These are phyloP conservation scores for Drosophila tristis DNA, from an alignment of 1,140 invertebrate species.

Conservation along the genomic window DNA sequence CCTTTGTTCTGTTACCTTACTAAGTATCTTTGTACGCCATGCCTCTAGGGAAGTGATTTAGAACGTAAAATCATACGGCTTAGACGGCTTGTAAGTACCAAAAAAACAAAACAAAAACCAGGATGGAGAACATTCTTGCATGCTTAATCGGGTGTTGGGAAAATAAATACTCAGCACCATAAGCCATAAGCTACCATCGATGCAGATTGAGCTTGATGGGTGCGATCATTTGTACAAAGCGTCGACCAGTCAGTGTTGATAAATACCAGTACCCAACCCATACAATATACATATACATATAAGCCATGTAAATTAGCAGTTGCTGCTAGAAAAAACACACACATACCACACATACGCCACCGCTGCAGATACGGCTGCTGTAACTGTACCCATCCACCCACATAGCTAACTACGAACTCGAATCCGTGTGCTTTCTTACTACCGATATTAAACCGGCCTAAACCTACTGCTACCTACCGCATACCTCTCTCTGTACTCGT, in stretches of 20 bases:
- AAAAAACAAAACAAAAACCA: too few relatives aligned
- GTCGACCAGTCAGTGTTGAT: not conserved
- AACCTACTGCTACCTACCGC: conserved; percentile 1
- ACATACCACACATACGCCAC: conserved; percentile 10
- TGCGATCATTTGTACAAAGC: too few relatives aligned
- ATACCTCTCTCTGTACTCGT: conserved; percentile 29
- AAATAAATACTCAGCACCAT: too few relatives aligned
- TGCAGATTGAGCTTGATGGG: too few relatives aligned
- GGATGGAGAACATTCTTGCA: too few relatives aligned
- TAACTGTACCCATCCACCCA: conserved; percentile 11
- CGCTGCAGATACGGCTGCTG: conserved; percentile 16
- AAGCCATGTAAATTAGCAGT: conserved; percentile 42
- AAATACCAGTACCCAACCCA: not conserved
- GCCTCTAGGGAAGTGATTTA: conserved; percentile 18
- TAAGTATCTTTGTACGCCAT: conserved; percentile 5
- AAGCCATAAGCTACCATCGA: too few relatives aligned
- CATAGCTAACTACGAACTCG: conserved; percentile 22
- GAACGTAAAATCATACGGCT: not conserved
- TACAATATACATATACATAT: conserved; percentile 10
- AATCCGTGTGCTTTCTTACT: conserved; percentile 61
- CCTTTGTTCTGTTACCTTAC: conserved; percentile 3
- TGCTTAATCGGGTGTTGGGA: too few relatives aligned
- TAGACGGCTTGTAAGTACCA: too few relatives aligned
- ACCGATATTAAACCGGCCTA: conserved; percentile 31
- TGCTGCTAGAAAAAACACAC: conserved; percentile 45